Evolutionary conservation across 92 coral and sea anemone genomes (phyloP), one percentile per base, ranked within the genome.

Genomic region (Zoanthus sociatus): DNA sequence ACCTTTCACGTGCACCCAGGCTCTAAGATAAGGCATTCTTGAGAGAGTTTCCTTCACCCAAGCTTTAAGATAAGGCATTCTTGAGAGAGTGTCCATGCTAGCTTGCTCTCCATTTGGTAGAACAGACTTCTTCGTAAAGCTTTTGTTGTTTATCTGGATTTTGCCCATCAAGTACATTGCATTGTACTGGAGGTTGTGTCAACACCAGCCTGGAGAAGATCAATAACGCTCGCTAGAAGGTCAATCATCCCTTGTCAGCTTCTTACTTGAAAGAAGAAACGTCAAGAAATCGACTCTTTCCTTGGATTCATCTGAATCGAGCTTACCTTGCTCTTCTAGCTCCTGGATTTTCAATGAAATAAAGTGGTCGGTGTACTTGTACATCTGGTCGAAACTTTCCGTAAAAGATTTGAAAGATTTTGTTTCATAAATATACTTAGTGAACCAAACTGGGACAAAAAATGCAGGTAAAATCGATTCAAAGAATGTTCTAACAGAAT

Each of bases 1-100:
- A n/a, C n/a, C n/a, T n/a, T n/a, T n/a, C n/a, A n/a, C n/a, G n/a
- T 86, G 90, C 55, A 94, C 83, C 77, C 94, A 92, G 7, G 98
- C 95, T 75, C 90, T 94, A 44, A 94, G 86, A 77, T 90, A n/a
- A n/a, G n/a, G n/a, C n/a, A n/a, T n/a, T n/a, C n/a, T n/a, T n/a
- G n/a, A n/a, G n/a, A 26, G 26, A 26, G 26, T 26, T 26, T 26
- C 26, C 26, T 26, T 26, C 26, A 26, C 26, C 26, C 26, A 26
- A 0, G 26, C 26, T 26, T 0, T 26, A 26, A 26, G 26, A 26
- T 26, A 26, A 26, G 26, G 26, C 26, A 26, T 26, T 26, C 26
- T 26, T 26, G 26, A 26, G 26, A 26, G 26, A 26, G 26, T 26
- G 26, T n/a, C 26, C 26, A 26, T 26, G 26, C 26, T 26, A 26